Evolutionary conservation across 2,113 vertebrate species (phyloP), one percentile per base, ranked within the genome.

Genomic region (Fregata magnificens): DNA sequence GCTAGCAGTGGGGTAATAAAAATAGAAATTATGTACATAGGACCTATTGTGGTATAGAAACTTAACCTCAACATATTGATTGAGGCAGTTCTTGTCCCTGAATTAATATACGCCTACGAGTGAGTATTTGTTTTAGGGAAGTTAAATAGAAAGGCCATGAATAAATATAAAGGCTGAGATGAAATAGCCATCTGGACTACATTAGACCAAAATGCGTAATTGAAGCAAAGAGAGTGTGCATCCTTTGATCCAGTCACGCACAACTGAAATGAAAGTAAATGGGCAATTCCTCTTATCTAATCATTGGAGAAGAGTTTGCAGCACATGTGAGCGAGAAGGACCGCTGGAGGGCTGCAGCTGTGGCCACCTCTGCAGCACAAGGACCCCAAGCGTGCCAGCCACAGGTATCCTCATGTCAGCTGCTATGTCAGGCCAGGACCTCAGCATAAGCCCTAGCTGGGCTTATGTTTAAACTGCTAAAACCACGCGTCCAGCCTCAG

Each of bases 161-260:
- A 96, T 86, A 93, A 94, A 82, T 89, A 95, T 45, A 92, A 88
- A 78, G 84, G 49, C 78, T 86, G 74, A 85, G 88, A 85, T 81
- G 82, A 94, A 97, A 88, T 86, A 94, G 80, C 80, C 88, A 97
- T 97, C 95, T 97, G 94, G 92, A 79, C 87, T 74, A 83, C 81
- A 93, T 93, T 93, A 96, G 76, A 77, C 36, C 65, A 80, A 95
- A 91, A 84, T 66, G 47, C 1, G 11, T 50, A 88, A 93, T 20
- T 91, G 83, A 96, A 93, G 94, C 82, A 86, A 82, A 74, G 96
- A 88, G 77, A 76, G 44, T 15, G 4, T 42, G 38, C 61, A 66
- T 71, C 72, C 84, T 95, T 95, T 97, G 95, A 97, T 95, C 77
- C 90, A 88, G 94, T 97, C 95, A 96, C 59, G 84, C 82, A 93